Percentiles rank a stretch among this genome's conserved stretches.
These are phyloP conservation scores for Melanotaenia maccullochi DNA, from an alignment of 2,797 vertebrate species.

Conservation along the genomic window DNA sequence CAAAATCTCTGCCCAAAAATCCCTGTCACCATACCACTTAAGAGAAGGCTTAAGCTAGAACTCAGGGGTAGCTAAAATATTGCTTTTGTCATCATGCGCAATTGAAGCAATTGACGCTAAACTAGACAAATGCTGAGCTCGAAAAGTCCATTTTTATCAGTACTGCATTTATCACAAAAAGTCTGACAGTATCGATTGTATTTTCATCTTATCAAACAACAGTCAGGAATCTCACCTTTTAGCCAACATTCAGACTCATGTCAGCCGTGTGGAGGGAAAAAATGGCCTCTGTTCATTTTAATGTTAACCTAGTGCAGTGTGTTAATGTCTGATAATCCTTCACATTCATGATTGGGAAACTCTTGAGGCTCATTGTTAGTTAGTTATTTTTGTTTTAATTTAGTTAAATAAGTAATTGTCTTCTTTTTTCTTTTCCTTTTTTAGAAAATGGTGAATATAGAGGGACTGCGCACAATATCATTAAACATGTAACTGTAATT, in stretches of 20 bases:
- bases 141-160: background rate
- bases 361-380: background rate
- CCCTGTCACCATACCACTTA: background rate
- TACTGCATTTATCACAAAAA: background rate
- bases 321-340: background rate
- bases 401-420: background rate
- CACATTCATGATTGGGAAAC: background rate
- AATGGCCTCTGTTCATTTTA: constrained; percentile 1
- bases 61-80: constrained; percentile 5
- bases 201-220: constrained; percentile 4
- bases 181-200: background rate
- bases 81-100: constrained; percentile 1
- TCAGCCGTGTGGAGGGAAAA: background rate
- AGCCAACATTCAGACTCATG: background rate
- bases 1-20: constrained; percentile 1
- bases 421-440: background rate
- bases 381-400: background rate
- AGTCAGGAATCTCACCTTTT: background rate
- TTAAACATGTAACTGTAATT: background rate
- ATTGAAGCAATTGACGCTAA: background rate
- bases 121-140: background rate
- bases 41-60: background rate
- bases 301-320: background rate
- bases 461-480: background rate
- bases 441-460: background rate